Conservation (phyloP, 1,140 invertebrate genomes). For the Bombus pyrosoma region DNA sequence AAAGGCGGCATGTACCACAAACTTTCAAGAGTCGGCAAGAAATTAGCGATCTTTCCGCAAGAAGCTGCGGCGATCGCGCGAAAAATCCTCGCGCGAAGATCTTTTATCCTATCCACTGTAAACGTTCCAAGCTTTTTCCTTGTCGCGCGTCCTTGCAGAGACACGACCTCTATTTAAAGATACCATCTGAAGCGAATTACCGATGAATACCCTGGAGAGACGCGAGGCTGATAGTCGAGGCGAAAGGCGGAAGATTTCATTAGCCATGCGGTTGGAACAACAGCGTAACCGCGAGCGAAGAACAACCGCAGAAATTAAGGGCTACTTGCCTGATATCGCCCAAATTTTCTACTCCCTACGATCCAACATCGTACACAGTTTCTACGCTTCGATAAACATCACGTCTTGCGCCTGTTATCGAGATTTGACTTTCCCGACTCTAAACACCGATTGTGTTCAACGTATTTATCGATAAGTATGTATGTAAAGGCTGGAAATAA, state of each 20-base stretch:
- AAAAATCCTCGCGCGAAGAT: not conserved
- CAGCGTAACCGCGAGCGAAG: slow-evolving; percentile 42
- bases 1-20: not conserved
- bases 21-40: not conserved
- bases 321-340: slow-evolving; percentile 45
- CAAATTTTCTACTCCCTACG: slow-evolving; percentile 4
- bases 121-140: slow-evolving; percentile 23
- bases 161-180: slow-evolving; percentile 61
- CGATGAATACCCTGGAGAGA: slow-evolving; percentile 52
- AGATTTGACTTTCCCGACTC: not conserved
- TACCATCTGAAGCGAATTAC: slow-evolving; percentile 63
- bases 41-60: not conserved
- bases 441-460: not conserved
- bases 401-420: not conserved
- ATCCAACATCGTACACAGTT: not conserved
- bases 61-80: too few relatives aligned
- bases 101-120: not conserved
- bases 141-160: not conserved
- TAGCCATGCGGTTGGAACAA: slow-evolving; percentile 54
- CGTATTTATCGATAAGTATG: not conserved
- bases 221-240: slow-evolving; percentile 52
- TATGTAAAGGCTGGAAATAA: not conserved
- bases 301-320: slow-evolving; percentile 63
- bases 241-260: slow-evolving; percentile 60
- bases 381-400: not conserved